Percentiles rank a stretch among this genome's conserved stretches.
These are phyloP conservation scores for Agonopterix alstromeriana DNA, from an alignment of 2,888 invertebrate species.

Conservation along the genomic window DNA sequence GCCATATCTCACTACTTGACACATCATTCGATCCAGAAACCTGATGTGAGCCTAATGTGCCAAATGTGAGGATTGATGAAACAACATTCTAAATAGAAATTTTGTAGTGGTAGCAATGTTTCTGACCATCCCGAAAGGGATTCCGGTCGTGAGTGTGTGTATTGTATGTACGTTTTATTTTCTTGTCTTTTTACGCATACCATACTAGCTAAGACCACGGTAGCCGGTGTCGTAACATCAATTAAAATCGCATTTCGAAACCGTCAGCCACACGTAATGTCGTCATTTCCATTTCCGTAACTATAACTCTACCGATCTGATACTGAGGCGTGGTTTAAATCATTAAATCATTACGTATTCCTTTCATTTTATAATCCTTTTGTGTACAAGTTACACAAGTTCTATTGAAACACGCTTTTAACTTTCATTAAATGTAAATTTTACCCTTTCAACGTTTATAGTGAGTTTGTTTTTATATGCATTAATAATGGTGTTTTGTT, in stretches of 20 bases:
- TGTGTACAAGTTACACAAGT: constrained; percentile 9
- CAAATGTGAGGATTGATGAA: too few relatives aligned
- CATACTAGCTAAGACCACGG: constrained; percentile 8
- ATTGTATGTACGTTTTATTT: not conserved
- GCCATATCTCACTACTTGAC: too few relatives aligned
- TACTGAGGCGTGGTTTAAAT: constrained; percentile 22
- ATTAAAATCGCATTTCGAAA: constrained; percentile 71
- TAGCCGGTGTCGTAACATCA: constrained; percentile 49
- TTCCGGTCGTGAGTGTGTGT: too few relatives aligned
- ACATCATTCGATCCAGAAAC: too few relatives aligned
- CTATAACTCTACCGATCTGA: constrained; percentile 26
- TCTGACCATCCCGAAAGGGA: too few relatives aligned
- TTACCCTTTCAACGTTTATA: constrained; percentile 7
- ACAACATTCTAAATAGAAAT: too few relatives aligned
- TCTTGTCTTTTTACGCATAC: not conserved
- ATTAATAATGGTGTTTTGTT: constrained; percentile 7
- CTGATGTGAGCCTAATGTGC: too few relatives aligned
- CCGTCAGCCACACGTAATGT: constrained; percentile 50
- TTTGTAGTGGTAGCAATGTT: too few relatives aligned
- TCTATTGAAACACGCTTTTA: constrained; percentile 9
- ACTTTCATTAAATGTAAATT: constrained; percentile 20
- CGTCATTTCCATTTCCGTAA: constrained; percentile 37
- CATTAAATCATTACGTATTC: constrained; percentile 8
- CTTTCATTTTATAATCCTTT: constrained; percentile 9
- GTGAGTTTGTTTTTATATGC: not conserved